These are phyloP conservation scores for Chymomyza caudatula DNA, from an alignment of 2,888 invertebrate genomes.

Conservation along the genomic window DNA sequence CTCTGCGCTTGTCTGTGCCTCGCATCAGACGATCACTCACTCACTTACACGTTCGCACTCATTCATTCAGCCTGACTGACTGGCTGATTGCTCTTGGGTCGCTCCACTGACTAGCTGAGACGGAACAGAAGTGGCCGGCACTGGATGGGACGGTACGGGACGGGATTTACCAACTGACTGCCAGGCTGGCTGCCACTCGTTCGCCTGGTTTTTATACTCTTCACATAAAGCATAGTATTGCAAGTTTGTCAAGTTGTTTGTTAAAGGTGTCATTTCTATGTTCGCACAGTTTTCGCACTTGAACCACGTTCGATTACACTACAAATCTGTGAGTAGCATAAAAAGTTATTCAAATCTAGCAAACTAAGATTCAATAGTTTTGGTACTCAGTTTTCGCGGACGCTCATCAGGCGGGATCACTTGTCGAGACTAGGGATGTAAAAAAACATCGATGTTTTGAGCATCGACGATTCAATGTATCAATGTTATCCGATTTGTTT, in stretches of 20 bases:
- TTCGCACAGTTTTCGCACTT: too few species aligned
- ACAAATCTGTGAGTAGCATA: too few species aligned
- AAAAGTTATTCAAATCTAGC: too few species aligned
- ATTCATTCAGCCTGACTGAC: constrained; percentile 18
- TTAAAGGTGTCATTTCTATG: neutral
- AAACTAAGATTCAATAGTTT: too few species aligned
- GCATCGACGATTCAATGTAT: too few species aligned
- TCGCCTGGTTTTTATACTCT: neutral
- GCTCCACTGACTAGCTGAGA: constrained; percentile 2
- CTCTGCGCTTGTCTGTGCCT: neutral
- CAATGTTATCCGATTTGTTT: too few species aligned
- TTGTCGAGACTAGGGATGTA: too few species aligned
- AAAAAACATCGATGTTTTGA: too few species aligned
- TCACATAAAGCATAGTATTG: neutral
- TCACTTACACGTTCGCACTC: constrained; percentile 11
- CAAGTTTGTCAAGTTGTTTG: neutral
- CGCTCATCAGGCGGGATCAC: too few species aligned
- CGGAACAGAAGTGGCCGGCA: constrained; percentile 1
- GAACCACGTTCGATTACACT: too few species aligned
- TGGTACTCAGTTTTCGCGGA: too few species aligned
- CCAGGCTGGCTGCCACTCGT: constrained; percentile 25
- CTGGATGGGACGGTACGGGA: neutral
- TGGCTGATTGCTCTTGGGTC: neutral
- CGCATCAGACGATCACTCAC: neutral
- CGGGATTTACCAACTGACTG: constrained; percentile 29